phyloP scores from a whole-genome alignment of 2,113 vertebrate species.

The Megaptera novaeangliae region DNA sequence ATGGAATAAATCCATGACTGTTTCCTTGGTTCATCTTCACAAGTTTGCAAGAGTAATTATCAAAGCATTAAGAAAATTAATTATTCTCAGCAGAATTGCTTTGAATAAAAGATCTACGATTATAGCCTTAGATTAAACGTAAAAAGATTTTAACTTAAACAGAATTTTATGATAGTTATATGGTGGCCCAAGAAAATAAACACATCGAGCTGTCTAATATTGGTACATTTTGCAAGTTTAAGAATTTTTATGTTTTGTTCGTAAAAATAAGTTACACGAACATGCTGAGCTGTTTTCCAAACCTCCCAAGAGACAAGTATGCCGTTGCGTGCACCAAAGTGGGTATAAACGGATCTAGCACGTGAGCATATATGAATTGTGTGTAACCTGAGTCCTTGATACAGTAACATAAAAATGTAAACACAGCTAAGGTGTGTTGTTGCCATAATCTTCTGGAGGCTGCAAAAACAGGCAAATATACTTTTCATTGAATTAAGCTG shows the following conservation, averaged over 20 bases:
- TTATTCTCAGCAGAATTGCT: conserved; percentile 40
- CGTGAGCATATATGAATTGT: conserved; percentile 31
- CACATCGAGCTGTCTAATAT: conserved; percentile 61
- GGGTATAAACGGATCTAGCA: background rate
- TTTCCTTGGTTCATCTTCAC: conserved; percentile 71
- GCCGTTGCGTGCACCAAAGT: conserved; percentile 14
- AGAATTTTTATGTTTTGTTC: conserved; percentile 65
- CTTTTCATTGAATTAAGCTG: conserved; percentile 60
- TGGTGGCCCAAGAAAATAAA: conserved; percentile 65
- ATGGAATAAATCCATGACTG: conserved; percentile 54
- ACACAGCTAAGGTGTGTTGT: background rate
- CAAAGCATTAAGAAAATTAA: conserved; percentile 57
- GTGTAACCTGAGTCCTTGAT: background rate
- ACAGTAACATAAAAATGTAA: background rate
- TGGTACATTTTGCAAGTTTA: conserved; percentile 72
- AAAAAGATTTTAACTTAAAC: conserved; percentile 18
- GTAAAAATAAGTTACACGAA: conserved; percentile 49
- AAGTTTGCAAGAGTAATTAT: conserved; percentile 29
- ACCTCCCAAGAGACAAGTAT: conserved; percentile 52
- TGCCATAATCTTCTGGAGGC: conserved; percentile 16
- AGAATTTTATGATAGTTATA: conserved; percentile 76
- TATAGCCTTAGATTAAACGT: conserved; percentile 51
- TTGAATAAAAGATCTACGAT: conserved; percentile 44
- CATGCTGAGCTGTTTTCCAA: conserved; percentile 66
- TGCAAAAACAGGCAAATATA: conserved; percentile 4